These are phyloP conservation scores for Asobara japonica DNA, from an alignment of 1,140 invertebrate genomes.

Conservation along the genomic window DNA sequence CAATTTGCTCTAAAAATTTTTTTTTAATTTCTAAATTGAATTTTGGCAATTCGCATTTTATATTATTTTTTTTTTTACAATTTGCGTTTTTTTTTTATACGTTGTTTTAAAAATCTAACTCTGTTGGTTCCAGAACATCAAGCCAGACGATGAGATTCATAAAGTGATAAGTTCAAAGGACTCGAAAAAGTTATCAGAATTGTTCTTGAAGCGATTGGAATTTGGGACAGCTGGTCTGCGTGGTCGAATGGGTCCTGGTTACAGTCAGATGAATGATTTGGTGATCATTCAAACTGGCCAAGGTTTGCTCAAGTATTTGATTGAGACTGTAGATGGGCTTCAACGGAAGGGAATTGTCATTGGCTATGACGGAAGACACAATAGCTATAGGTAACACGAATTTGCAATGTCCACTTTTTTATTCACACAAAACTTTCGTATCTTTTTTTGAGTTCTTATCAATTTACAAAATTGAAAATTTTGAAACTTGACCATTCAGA, in stretches of 20 bases:
- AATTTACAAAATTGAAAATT: too few relatives aligned
- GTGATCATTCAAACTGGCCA: constrained; percentile 97
- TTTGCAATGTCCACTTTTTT: too few relatives aligned
- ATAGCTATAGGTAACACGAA: constrained; percentile 81
- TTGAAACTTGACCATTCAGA: too few relatives aligned
- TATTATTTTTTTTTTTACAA: background rate
- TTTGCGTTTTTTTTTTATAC: constrained; percentile 26
- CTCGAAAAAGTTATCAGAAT: constrained; percentile 65
- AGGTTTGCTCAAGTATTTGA: constrained; percentile 86
- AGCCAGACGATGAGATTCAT: constrained; percentile 65
- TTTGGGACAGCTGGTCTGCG: constrained; percentile 94
- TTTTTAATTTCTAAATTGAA: too few relatives aligned
- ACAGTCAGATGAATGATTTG: constrained; percentile 95
- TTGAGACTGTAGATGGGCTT: constrained; percentile 66
- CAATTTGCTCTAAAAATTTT: too few relatives aligned
- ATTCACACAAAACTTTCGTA: too few relatives aligned
- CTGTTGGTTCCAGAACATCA: constrained; percentile 63
- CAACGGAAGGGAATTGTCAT: constrained; percentile 82
- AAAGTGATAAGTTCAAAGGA: constrained; percentile 66
- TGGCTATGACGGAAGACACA: constrained; percentile 95
- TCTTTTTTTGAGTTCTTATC: too few relatives aligned
- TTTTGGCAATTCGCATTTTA: too few relatives aligned
- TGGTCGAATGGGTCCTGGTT: constrained; percentile 92
- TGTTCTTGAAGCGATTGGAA: constrained; percentile 76
- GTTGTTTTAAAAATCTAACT: background rate